phyloP scores from a whole-genome alignment of 2,888 invertebrate genomes.

The Tillus elongatus region DNA sequence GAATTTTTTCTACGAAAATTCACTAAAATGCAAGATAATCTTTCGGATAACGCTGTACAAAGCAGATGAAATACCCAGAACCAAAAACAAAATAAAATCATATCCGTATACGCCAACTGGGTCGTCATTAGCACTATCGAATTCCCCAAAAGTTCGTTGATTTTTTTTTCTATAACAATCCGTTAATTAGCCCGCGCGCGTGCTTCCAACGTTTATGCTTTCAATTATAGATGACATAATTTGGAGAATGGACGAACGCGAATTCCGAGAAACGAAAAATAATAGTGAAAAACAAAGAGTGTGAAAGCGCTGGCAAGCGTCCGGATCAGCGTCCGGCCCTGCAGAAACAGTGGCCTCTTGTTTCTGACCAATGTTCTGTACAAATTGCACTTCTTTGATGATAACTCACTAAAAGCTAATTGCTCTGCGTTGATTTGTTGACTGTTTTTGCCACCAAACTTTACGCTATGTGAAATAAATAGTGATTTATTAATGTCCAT shows the following conservation, averaged over 20 bases:
- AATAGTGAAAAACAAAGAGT: constrained; percentile 10
- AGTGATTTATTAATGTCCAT: no score
- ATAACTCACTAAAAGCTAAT: constrained; percentile 40
- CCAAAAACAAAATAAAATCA: no score
- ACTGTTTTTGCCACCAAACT: constrained; percentile 28
- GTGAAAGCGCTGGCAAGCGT: constrained; percentile 28
- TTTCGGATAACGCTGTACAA: no score
- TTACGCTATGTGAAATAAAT: not conserved
- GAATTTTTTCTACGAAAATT: no score
- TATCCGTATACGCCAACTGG: no score
- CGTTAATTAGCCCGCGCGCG: constrained; percentile 9
- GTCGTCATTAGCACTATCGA: no score
- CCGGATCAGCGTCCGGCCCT: constrained; percentile 30
- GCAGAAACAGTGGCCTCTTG: constrained; percentile 29
- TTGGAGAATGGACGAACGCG: constrained; percentile 17
- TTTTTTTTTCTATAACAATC: no score
- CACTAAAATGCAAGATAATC: no score
- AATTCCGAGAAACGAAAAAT: constrained; percentile 20
- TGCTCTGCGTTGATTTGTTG: constrained; percentile 39
- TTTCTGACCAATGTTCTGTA: constrained; percentile 39
- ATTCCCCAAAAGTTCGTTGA: no score
- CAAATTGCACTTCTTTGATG: constrained; percentile 43
- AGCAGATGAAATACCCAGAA: no score
- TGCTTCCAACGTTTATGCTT: constrained; percentile 11
- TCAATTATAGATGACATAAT: constrained; percentile 24